These are phyloP conservation scores for Rhodophaea formosa DNA, from an alignment of 2,888 invertebrate species.

Conservation along the genomic window DNA sequence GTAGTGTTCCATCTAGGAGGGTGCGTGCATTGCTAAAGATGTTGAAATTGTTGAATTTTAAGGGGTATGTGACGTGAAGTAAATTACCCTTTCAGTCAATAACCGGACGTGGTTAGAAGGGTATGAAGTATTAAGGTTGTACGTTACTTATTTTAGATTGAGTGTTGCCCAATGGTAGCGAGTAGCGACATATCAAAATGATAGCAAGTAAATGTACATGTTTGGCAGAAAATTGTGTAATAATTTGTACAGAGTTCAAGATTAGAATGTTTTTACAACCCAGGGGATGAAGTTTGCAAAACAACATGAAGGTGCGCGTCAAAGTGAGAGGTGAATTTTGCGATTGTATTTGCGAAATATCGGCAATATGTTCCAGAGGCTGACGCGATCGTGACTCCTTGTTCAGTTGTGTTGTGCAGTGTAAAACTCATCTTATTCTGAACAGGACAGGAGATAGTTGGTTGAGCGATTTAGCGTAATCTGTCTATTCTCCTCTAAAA, in stretches of 20 bases:
- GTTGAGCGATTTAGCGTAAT: no score
- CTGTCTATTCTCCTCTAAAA: no score
- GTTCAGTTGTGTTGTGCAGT: no score
- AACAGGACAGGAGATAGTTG: no score
- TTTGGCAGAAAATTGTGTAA: neutral
- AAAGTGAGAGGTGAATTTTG: slow-evolving; percentile 3
- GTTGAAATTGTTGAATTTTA: neutral
- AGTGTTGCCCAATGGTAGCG: neutral
- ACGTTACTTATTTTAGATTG: neutral
- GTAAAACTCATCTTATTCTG: no score
- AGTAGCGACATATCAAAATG: neutral
- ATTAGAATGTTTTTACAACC: slow-evolving; percentile 1
- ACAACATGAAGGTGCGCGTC: slow-evolving; percentile 11
- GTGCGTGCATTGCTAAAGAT: slow-evolving; percentile 2
- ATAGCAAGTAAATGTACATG: slow-evolving; percentile 1
- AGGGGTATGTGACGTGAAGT: neutral
- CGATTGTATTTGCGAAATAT: neutral
- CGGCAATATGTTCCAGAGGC: no score
- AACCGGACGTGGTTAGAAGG: neutral
- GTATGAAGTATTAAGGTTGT: neutral
- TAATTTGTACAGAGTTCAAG: slow-evolving; percentile 5
- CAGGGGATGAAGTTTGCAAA: slow-evolving; percentile 9
- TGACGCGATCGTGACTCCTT: no score
- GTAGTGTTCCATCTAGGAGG: slow-evolving; percentile 3
- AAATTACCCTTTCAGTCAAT: neutral